These are phyloP conservation scores for Thymallus thymallus DNA, from an alignment of 2,113 vertebrate species.

Conservation along the genomic window DNA sequence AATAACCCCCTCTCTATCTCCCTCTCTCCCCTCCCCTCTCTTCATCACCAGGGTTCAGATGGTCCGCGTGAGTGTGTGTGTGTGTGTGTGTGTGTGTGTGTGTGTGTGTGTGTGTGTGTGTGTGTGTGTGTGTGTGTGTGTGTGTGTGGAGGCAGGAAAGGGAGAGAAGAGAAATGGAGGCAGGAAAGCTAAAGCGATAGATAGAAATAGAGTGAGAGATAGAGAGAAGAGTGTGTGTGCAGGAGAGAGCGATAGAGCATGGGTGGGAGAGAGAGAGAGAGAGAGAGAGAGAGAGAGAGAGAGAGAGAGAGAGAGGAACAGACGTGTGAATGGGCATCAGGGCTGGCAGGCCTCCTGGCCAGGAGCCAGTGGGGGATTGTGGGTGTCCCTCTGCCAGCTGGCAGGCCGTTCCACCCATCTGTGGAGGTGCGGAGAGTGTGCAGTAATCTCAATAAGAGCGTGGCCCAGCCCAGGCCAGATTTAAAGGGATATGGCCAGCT, in stretches of 20 bases:
- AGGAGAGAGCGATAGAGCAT: background rate
- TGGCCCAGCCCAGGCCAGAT: conserved; percentile 66
- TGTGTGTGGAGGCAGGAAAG: too few species aligned
- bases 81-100: background rate
- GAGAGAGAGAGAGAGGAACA: too few species aligned
- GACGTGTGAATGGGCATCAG: conserved; percentile 59
- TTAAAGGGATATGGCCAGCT: conserved; percentile 75
- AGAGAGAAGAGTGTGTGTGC: background rate
- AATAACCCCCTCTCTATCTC: conserved; percentile 46
- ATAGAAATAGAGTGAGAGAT: background rate
- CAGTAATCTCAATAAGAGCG: conserved; percentile 74
- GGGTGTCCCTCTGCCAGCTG: conserved; percentile 78
- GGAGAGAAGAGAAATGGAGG: too few species aligned
- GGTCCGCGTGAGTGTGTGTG: too few species aligned
- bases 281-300: too few species aligned
- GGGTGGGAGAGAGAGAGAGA: conserved; percentile 8
- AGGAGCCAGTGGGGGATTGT: conserved; percentile 67
- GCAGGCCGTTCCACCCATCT: conserved; percentile 76
- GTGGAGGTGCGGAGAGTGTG: conserved; percentile 75
- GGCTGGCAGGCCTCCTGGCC: conserved; percentile 59
- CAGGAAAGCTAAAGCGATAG: background rate
- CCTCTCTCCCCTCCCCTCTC: background rate
- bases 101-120: conserved; percentile 2
- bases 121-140: too few species aligned
- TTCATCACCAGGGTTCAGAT: conserved; percentile 8